A percentile compares a stretch with the other conserved stretches of the same genome.
Evolutionary conservation across 2,113 vertebrate species (phyloP).

Genomic region (Dendropsophus ebraccatus): DNA sequence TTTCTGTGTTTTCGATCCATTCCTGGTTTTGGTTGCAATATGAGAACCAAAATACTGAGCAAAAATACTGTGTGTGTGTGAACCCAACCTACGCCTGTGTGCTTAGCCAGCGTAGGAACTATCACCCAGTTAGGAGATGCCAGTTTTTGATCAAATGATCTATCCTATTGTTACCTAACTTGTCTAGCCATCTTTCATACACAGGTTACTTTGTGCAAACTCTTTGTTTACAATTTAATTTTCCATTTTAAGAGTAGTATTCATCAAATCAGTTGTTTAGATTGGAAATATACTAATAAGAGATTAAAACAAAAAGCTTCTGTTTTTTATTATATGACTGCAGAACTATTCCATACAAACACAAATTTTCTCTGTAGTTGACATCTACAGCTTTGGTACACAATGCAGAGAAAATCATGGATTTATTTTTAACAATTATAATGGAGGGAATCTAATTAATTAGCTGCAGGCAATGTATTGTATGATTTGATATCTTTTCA

Average conservation of each 20-base stretch:
- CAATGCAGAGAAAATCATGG: not conserved
- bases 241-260: not conserved
- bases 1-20: too few relatives aligned
- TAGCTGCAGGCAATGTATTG: not conserved
- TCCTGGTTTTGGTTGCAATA: too few relatives aligned
- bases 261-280: not conserved
- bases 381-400: not conserved
- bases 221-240: not conserved
- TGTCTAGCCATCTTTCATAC: not conserved
- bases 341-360: slow-evolving; percentile 10
- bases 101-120: too few relatives aligned
- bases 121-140: too few relatives aligned
- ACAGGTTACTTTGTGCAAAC: not conserved
- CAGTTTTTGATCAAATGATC: too few relatives aligned
- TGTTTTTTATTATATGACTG: slow-evolving; percentile 1
- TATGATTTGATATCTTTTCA: not conserved
- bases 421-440: not conserved
- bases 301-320: not conserved
- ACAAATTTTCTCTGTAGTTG: slow-evolving; percentile 4
- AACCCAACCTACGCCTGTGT: too few relatives aligned
- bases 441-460: slow-evolving; percentile 25
- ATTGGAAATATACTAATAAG: not conserved
- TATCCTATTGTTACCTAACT: too few relatives aligned
- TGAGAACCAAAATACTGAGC: too few relatives aligned
- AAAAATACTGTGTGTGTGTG: too few relatives aligned